Evolutionary conservation across 2,888 invertebrate genomes (phyloP).

Genomic region (Drymonia ruficornis): DNA sequence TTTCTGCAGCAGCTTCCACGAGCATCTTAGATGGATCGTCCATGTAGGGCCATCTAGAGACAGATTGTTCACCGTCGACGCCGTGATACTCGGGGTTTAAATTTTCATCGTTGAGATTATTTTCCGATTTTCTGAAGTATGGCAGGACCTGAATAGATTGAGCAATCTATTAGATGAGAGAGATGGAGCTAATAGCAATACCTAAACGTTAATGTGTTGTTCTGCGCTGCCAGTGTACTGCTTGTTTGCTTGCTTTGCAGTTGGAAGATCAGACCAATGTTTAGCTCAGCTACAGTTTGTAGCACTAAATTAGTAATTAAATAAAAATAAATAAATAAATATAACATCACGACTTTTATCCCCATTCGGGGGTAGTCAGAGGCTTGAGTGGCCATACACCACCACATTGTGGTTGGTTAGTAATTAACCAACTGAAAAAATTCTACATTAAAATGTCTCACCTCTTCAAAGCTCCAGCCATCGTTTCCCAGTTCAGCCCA

Average conservation of each 20-base stretch:
- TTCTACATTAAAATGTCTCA: constrained; percentile 34
- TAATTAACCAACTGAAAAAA: background rate
- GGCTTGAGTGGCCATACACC: too few species aligned
- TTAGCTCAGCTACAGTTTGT: too few species aligned
- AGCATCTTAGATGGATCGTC: constrained; percentile 83
- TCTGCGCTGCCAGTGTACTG: too few species aligned
- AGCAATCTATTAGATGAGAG: too few species aligned
- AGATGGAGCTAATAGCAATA: too few species aligned
- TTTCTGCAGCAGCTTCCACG: constrained; percentile 83
- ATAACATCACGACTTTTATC: too few species aligned
- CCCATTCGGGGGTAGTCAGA: too few species aligned
- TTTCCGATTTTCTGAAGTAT: constrained; percentile 87
- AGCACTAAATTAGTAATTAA: too few species aligned
- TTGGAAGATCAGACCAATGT: background rate
- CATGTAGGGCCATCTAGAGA: constrained; percentile 85
- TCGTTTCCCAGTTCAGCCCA: constrained; percentile 86
- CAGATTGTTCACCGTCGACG: constrained; percentile 83
- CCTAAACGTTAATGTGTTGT: too few species aligned
- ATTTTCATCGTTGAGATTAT: constrained; percentile 79
- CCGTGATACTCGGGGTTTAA: constrained; percentile 84
- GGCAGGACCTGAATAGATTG: constrained; percentile 77
- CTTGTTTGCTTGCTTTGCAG: too few species aligned
- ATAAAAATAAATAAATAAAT: too few species aligned
- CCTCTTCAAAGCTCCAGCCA: constrained; percentile 86
- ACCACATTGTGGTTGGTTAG: too few species aligned